Conservation (phyloP, 2,797 vertebrate genomes). For the Sebastes diploproa region DNA sequence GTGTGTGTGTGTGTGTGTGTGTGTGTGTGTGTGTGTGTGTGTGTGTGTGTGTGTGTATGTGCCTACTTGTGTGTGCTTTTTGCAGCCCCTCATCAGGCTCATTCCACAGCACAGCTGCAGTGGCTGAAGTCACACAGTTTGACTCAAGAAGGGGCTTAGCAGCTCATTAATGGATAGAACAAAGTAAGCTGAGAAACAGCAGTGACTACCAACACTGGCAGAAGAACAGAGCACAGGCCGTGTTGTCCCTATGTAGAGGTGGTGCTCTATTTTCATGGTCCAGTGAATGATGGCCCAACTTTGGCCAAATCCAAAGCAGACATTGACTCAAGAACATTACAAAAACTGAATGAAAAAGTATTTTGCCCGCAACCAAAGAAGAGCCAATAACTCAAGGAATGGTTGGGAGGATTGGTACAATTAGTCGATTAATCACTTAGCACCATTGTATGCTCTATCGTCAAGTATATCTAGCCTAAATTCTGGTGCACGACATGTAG, state of each 20-base stretch:
- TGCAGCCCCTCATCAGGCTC: slow-evolving; percentile 58
- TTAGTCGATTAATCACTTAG: not conserved
- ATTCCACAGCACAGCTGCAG: slow-evolving; percentile 76
- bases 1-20: not conserved
- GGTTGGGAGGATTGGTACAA: not conserved
- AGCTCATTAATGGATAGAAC: slow-evolving; percentile 73
- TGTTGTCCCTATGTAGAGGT: slow-evolving; percentile 12
- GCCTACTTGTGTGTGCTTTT: not conserved
- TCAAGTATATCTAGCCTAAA: not conserved
- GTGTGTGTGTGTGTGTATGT: slow-evolving; percentile 16
- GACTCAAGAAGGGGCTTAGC: slow-evolving; percentile 63
- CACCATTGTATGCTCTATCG: not conserved
- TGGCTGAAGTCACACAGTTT: slow-evolving; percentile 71
- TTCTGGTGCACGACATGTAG: not conserved
- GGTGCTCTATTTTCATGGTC: slow-evolving; percentile 6
- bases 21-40: not conserved
- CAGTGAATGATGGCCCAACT: slow-evolving; percentile 27
- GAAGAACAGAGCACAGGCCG: slow-evolving; percentile 13
- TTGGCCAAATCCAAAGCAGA: not conserved
- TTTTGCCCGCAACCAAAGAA: slow-evolving; percentile 21
- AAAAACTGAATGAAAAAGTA: slow-evolving; percentile 44
- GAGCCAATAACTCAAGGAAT: not conserved
- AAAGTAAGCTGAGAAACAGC: slow-evolving; percentile 61
- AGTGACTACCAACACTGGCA: slow-evolving; percentile 47
- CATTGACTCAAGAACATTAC: slow-evolving; percentile 22